Conservation (phyloP, 2,113 vertebrate species). For the Rhea pennata region DNA sequence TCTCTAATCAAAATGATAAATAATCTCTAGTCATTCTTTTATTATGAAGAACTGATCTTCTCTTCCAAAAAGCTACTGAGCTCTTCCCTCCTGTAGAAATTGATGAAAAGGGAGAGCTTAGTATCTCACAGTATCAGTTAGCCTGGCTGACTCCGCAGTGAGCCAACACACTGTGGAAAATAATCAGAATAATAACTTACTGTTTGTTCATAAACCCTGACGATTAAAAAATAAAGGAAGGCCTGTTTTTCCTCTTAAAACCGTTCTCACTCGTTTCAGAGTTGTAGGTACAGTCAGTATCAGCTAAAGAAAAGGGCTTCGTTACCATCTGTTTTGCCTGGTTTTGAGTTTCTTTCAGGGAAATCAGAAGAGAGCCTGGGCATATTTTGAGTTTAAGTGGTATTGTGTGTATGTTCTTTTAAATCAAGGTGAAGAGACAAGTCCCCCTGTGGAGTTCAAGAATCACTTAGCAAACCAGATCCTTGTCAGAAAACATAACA, state of each 20-base stretch:
- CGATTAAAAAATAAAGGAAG: neutral
- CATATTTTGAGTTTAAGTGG: slow-evolving; percentile 65
- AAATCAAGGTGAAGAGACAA: slow-evolving; percentile 66
- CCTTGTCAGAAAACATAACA: slow-evolving; percentile 67
- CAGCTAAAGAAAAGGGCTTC: slow-evolving; percentile 52
- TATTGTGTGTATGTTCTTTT: slow-evolving; percentile 63
- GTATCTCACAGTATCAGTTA: neutral
- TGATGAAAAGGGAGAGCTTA: neutral
- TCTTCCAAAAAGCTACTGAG: neutral
- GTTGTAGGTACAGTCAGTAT: slow-evolving; percentile 43
- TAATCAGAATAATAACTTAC: slow-evolving; percentile 2
- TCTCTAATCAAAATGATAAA: slow-evolving; percentile 5
- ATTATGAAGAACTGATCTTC: neutral
- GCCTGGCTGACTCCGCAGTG: neutral
- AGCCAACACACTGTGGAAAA: slow-evolving; percentile 18
- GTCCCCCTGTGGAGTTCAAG: slow-evolving; percentile 62
- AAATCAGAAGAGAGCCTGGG: slow-evolving; percentile 59
- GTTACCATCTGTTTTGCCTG: slow-evolving; percentile 63
- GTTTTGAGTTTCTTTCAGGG: slow-evolving; percentile 47
- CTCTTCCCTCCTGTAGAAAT: neutral
- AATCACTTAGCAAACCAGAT: slow-evolving; percentile 64
- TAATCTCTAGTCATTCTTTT: neutral
- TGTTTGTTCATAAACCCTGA: slow-evolving; percentile 18
- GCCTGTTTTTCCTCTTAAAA: slow-evolving; percentile 26
- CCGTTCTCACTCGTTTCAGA: neutral